Evolutionary conservation across 2,113 vertebrate genomes (phyloP).

Genomic region (Thalassarche chlororhynchos): DNA sequence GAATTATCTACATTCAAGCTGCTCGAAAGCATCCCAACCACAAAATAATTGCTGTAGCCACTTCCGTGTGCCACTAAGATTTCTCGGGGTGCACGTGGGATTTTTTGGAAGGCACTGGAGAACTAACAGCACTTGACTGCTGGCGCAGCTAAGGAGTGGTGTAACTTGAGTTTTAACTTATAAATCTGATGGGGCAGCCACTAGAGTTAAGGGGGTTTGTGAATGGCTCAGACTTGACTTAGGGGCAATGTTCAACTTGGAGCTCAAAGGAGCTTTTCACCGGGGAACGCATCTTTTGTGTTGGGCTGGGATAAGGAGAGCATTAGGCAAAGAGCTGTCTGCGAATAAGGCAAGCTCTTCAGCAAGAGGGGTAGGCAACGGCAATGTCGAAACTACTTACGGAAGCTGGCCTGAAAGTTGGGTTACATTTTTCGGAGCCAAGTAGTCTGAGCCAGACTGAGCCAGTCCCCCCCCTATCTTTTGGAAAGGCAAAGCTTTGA

Average conservation of each 20-base stretch:
- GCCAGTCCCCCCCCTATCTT: not conserved
- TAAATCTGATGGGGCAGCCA: not conserved
- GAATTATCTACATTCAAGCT: not conserved
- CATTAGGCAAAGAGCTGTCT: not conserved
- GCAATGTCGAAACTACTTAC: not conserved
- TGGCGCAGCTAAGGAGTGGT: not conserved
- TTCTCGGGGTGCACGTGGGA: conserved; percentile 6
- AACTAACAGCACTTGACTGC: not conserved
- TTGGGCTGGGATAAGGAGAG: not conserved
- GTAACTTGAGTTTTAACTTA: not conserved
- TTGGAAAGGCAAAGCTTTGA: not conserved
- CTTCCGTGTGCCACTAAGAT: not conserved
- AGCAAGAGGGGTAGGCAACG: not conserved
- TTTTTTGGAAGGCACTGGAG: not conserved
- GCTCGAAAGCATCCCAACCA: not conserved
- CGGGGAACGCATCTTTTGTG: not conserved
- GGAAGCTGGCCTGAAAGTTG: not conserved
- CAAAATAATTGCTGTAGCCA: conserved; percentile 19
- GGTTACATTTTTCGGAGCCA: not conserved
- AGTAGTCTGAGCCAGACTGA: not conserved
- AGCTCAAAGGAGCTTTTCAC: conserved; percentile 8
- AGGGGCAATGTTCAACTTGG: not conserved
- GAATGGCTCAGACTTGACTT: not conserved
- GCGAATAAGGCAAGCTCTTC: not conserved
- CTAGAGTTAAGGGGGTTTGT: not conserved